Conservation (phyloP, 1,140 invertebrate genomes). For the Matsumurasca onukii region DNA sequence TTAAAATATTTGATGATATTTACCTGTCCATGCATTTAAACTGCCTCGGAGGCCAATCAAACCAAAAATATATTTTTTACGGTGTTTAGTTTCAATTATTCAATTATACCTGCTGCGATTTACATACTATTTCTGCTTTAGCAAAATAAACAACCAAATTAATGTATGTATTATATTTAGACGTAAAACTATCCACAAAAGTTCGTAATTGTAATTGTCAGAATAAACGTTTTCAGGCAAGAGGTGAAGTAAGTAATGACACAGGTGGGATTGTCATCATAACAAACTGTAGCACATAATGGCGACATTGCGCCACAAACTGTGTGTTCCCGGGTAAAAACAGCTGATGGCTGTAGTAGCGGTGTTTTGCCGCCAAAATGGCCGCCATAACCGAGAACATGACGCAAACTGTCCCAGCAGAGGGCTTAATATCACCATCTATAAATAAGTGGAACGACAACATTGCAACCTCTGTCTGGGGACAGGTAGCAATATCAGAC, state of each 20-base stretch:
- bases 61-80: no score
- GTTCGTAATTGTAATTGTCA: neutral
- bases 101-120: no score
- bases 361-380: slow-evolving; percentile 17
- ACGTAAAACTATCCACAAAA: neutral
- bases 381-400: slow-evolving; percentile 14
- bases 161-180: neutral
- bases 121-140: neutral
- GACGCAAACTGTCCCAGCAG: slow-evolving; percentile 6
- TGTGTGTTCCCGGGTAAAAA: slow-evolving; percentile 12
- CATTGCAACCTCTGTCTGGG: neutral
- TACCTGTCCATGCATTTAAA: no score
- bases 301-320: neutral
- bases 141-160: neutral
- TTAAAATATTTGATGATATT: no score
- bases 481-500: no score
- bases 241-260: no score
- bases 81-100: no score
- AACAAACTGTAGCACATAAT: slow-evolving; percentile 3
- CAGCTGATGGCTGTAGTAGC: neutral
- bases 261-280: neutral
- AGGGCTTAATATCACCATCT: slow-evolving; percentile 18
- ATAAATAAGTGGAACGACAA: slow-evolving; percentile 9
- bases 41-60: no score
- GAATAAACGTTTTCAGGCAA: no score